These are phyloP conservation scores for Dascyllus trimaculatus DNA, from an alignment of 2,113 vertebrate species.

Conservation along the genomic window DNA sequence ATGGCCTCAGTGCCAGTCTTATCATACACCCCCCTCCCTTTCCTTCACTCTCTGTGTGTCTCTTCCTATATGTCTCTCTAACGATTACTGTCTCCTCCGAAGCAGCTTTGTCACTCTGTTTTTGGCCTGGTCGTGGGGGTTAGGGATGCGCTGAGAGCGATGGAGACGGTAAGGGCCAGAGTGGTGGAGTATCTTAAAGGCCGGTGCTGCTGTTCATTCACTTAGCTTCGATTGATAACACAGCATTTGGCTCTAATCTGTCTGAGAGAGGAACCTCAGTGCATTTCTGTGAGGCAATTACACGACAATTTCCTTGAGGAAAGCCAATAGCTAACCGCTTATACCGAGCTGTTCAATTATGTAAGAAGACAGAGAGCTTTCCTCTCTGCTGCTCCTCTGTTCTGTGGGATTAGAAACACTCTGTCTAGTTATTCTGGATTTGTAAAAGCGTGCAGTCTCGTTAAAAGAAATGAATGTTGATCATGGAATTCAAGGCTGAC, in stretches of 20 bases:
- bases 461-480: neutral
- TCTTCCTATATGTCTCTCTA: slow-evolving; percentile 11
- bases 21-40: slow-evolving; percentile 6
- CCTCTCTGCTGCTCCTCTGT: slow-evolving; percentile 11
- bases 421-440: slow-evolving; percentile 5
- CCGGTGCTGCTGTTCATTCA: slow-evolving; percentile 43
- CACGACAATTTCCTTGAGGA: slow-evolving; percentile 52
- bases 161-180: slow-evolving; percentile 17
- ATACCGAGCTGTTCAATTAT: slow-evolving; percentile 62
- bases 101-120: slow-evolving; percentile 15
- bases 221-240: slow-evolving; percentile 64
- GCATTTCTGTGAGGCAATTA: slow-evolving; percentile 53
- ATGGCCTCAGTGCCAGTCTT: slow-evolving; percentile 54
- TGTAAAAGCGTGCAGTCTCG: slow-evolving; percentile 1
- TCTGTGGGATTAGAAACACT: slow-evolving; percentile 6
- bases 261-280: slow-evolving; percentile 45
- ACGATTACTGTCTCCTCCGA: slow-evolving; percentile 17
- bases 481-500: neutral
- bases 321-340: slow-evolving; percentile 51
- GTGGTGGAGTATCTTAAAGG: slow-evolving; percentile 11
- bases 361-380: slow-evolving; percentile 51
- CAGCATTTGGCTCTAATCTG: slow-evolving; percentile 36
- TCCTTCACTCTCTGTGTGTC: neutral
- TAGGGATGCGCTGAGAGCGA: neutral
- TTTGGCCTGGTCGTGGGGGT: neutral